phyloP scores from a whole-genome alignment of 2,113 vertebrate genomes.

The Thinocorus orbignyianus region DNA sequence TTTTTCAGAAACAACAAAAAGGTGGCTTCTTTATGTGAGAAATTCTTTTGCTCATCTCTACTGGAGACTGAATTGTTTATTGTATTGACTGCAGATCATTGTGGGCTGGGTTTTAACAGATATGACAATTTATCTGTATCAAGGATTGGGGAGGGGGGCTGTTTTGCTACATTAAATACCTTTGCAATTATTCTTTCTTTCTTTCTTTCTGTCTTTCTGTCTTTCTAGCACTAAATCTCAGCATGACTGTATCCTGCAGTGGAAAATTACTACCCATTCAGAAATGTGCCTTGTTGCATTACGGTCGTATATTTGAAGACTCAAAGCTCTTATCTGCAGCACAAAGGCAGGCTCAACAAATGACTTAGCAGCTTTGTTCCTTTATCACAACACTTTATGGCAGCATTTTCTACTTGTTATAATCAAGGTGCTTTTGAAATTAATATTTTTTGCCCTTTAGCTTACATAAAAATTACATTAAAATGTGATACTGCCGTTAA shows the following conservation, averaged over 20 bases:
- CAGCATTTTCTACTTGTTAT: background rate
- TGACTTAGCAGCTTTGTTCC: constrained; percentile 34
- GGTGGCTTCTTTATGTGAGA: constrained; percentile 17
- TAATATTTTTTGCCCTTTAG: background rate
- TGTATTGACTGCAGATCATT: constrained; percentile 57
- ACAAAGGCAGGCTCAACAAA: constrained; percentile 54
- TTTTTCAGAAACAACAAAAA: constrained; percentile 37
- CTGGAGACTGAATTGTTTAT: constrained; percentile 64
- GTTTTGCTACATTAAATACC: constrained; percentile 68
- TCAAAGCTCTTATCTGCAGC: constrained; percentile 51
- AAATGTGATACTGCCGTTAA: background rate
- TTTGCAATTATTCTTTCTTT: constrained; percentile 10
- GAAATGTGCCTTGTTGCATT: constrained; percentile 53
- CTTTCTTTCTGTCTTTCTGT: background rate
- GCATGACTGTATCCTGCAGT: constrained; percentile 46
- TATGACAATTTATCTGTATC: constrained; percentile 65
- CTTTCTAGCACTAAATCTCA: constrained; percentile 34
- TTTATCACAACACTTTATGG: background rate
- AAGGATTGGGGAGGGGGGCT: background rate
- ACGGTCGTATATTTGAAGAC: constrained; percentile 3
- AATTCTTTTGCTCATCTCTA: constrained; percentile 45
- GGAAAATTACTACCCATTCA: constrained; percentile 43
- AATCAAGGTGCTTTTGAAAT: background rate
- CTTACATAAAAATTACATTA: background rate
- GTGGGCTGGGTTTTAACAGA: constrained; percentile 66